phyloP scores from a whole-genome alignment of 2,797 vertebrate species.

The Siniperca undulata region DNA sequence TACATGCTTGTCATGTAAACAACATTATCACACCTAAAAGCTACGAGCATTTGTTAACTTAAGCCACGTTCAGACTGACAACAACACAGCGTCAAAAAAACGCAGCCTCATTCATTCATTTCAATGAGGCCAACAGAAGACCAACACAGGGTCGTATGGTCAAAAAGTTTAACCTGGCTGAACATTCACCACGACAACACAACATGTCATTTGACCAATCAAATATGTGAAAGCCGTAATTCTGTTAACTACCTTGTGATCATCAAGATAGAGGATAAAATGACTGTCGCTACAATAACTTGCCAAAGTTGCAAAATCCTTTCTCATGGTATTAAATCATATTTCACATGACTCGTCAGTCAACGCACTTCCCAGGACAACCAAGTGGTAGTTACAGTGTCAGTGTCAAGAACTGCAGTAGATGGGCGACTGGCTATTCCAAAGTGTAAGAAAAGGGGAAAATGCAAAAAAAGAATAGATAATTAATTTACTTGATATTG shows the following conservation, averaged over 20 bases:
- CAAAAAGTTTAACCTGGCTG: not conserved
- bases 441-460: not conserved
- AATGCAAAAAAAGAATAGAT: not conserved
- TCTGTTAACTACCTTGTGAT: not conserved
- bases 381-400: not conserved
- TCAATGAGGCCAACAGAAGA: not conserved
- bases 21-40: constrained; percentile 8
- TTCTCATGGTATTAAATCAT: not conserved
- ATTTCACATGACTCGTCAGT: not conserved
- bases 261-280: not conserved
- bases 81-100: not conserved
- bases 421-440: not conserved
- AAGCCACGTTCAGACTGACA: not conserved
- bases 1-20: constrained; percentile 11
- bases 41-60: not conserved
- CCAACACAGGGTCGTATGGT: not conserved
- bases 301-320: constrained; percentile 1
- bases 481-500: too few relatives aligned
- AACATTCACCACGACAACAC: not conserved
- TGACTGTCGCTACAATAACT: not conserved
- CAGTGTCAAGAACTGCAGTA: constrained; percentile 4
- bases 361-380: not conserved
- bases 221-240: not conserved
- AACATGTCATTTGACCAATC: not conserved
- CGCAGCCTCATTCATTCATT: not conserved